phyloP scores from a whole-genome alignment of 2,888 invertebrate genomes.

The Lasioglossum marginatum region DNA sequence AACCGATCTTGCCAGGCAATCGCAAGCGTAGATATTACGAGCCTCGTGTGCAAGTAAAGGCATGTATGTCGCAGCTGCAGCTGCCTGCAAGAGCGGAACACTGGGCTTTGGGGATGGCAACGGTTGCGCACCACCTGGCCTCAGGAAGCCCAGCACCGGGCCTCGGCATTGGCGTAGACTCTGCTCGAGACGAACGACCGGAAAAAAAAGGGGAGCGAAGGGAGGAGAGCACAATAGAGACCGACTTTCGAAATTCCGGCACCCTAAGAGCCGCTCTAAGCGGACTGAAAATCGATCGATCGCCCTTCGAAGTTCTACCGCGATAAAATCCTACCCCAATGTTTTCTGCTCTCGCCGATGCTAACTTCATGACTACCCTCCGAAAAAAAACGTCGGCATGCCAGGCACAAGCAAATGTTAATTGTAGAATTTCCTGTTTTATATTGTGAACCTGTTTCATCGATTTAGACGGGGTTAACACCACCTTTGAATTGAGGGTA shows the following conservation, averaged over 20 bases:
- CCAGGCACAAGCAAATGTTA: background rate
- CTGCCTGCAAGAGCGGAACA: conserved; percentile 75
- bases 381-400: background rate
- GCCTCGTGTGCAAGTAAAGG: conserved; percentile 44
- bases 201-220: conserved; percentile 37
- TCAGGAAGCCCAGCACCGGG: conserved; percentile 77
- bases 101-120: conserved; percentile 78
- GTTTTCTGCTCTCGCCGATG: background rate
- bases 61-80: conserved; percentile 74
- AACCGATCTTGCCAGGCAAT: conserved; percentile 40
- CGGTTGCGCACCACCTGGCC: conserved; percentile 83
- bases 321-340: conserved; percentile 1
- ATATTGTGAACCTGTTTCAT: too few relatives aligned
- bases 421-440: too few relatives aligned
- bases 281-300: conserved; percentile 66
- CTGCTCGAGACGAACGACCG: conserved; percentile 44
- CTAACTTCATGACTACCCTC: background rate
- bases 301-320: conserved; percentile 27
- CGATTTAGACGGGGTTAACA: too few relatives aligned
- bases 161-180: conserved; percentile 75
- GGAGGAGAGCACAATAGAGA: conserved; percentile 54
- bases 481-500: too few relatives aligned
- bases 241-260: conserved; percentile 65
- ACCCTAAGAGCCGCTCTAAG: conserved; percentile 39
- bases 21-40: conserved; percentile 25